Evolutionary conservation across 2,888 invertebrate species (phyloP).

Genomic region (Acutogordius australiensis): DNA sequence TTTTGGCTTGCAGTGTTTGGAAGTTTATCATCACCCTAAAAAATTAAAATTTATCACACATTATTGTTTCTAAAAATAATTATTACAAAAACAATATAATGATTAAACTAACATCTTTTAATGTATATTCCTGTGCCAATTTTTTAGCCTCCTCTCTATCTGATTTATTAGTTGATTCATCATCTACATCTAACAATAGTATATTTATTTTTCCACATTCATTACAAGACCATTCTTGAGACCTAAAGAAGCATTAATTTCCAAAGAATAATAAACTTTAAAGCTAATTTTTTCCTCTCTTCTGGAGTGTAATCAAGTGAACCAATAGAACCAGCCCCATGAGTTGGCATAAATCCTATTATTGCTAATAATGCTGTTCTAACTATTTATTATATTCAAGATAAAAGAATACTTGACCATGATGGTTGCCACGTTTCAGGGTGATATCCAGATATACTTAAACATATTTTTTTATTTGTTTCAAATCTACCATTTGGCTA

Average conservation of each 20-base stretch:
- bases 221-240: neutral
- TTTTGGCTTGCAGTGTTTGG: too few relatives aligned
- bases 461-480: conserved; percentile 64
- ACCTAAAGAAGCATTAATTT: neutral
- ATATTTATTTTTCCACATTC: neutral
- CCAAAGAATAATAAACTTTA: conserved; percentile 27
- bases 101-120: too few relatives aligned
- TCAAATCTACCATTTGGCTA: conserved; percentile 76
- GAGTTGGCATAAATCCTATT: conserved; percentile 73
- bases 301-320: conserved; percentile 57
- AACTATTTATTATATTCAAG: conserved; percentile 25
- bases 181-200: neutral
- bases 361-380: conserved; percentile 61
- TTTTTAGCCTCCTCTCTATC: neutral
- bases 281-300: conserved; percentile 47
- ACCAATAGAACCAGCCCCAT: conserved; percentile 60
- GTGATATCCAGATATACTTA: conserved; percentile 75
- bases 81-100: too few relatives aligned
- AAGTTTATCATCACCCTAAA: too few relatives aligned
- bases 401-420: conserved; percentile 40
- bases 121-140: neutral
- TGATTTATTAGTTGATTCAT: neutral
- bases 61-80: too few relatives aligned
- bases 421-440: conserved; percentile 94
- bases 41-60: too few relatives aligned